A percentile compares a stretch with the other conserved stretches of the same genome.
phyloP scores from a whole-genome alignment of 2,113 vertebrate species.

The Myocastor coypus region DNA sequence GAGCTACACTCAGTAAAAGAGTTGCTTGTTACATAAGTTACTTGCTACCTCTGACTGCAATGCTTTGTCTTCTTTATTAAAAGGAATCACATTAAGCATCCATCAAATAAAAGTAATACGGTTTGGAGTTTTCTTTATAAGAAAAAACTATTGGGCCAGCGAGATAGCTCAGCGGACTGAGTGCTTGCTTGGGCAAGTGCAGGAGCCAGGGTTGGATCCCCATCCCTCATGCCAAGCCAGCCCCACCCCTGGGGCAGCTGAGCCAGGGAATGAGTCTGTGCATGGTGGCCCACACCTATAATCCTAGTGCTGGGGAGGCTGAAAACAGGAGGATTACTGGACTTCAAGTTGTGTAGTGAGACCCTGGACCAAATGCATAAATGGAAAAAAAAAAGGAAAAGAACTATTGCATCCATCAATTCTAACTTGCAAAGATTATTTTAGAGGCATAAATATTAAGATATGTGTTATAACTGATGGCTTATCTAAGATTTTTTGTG shows the following conservation, averaged over 20 bases:
- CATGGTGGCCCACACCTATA: no score
- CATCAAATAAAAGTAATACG: neutral
- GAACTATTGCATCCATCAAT: neutral
- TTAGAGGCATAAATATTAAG: slow-evolving; percentile 16
- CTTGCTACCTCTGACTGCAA: slow-evolving; percentile 14
- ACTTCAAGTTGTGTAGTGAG: no score
- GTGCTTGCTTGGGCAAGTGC: no score
- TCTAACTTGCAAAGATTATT: slow-evolving; percentile 33
- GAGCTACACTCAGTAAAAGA: slow-evolving; percentile 40
- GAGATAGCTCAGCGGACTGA: no score
- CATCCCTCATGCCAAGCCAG: no score
- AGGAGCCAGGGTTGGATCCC: no score
- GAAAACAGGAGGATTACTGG: no score
- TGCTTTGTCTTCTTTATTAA: slow-evolving; percentile 35
- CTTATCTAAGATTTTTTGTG: neutral
- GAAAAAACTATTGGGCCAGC: no score
- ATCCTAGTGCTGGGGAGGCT: no score
- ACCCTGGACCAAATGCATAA: no score
- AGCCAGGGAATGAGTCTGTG: no score
- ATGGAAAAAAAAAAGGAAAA: neutral
- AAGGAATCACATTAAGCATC: slow-evolving; percentile 56
- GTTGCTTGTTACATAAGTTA: neutral
- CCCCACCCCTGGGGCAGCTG: no score
- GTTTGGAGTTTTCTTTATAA: slow-evolving; percentile 34
- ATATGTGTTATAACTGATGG: neutral